Conservation (phyloP, 2,888 invertebrate species). For the Thelaira solivaga region DNA sequence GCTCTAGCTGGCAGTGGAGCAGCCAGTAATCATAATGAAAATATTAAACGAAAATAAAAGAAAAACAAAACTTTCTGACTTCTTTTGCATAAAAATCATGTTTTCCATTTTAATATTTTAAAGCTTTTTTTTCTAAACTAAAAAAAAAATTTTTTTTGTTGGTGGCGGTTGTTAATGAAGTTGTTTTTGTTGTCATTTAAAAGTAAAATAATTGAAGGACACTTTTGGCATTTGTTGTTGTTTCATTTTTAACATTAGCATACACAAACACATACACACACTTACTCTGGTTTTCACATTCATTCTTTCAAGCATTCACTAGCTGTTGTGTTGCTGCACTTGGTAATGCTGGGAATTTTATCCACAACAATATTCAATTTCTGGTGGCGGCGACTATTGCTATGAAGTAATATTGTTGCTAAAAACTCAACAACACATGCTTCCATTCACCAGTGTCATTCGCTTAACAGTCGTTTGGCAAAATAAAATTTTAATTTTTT, state of each 20-base stretch:
- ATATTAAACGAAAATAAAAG: slow-evolving; percentile 32
- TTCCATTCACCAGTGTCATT: slow-evolving; percentile 41
- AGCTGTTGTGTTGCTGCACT: too few relatives aligned
- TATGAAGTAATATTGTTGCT: slow-evolving; percentile 54
- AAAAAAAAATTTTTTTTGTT: too few relatives aligned
- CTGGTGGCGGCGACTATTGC: slow-evolving; percentile 47
- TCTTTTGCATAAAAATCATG: slow-evolving; percentile 33
- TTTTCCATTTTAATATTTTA: slow-evolving; percentile 43
- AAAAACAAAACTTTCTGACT: slow-evolving; percentile 53
- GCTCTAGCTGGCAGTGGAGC: background rate
- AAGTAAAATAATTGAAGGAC: slow-evolving; percentile 65
- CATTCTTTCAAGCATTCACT: too few relatives aligned
- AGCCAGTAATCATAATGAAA: slow-evolving; percentile 39
- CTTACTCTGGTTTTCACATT: too few relatives aligned
- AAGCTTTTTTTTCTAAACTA: too few relatives aligned
- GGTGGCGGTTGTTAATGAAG: slow-evolving; percentile 23
- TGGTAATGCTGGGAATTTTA: too few relatives aligned
- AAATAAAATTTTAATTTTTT: too few relatives aligned
- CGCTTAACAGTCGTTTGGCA: too few relatives aligned
- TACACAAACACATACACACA: slow-evolving; percentile 25
- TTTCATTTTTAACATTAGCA: slow-evolving; percentile 25
- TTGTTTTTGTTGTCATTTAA: slow-evolving; percentile 56
- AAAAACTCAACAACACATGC: slow-evolving; percentile 57
- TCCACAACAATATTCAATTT: slow-evolving; percentile 63
- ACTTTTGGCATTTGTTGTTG: slow-evolving; percentile 22